Conservation (phyloP, 2,113 vertebrate species). For the Sakesphorus luctuosus region DNA sequence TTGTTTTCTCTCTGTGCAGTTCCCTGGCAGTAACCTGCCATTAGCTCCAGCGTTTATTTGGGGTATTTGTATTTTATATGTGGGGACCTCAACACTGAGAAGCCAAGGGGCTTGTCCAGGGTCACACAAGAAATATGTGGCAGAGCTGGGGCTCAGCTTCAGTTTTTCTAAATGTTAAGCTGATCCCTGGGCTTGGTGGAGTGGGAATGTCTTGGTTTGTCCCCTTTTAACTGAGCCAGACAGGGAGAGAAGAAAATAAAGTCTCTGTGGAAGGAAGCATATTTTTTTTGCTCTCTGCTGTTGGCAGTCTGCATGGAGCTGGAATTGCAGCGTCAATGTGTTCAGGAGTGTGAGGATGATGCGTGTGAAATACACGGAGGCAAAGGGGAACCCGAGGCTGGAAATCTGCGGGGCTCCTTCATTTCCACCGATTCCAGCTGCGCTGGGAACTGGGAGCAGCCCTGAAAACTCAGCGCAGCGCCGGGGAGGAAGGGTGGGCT, state of each 20-base stretch:
- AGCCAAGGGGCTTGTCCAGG: neutral
- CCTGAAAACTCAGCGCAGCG: fast-evolving
- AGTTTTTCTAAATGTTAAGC: neutral
- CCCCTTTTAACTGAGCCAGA: neutral
- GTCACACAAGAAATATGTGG: neutral
- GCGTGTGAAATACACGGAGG: fast-evolving
- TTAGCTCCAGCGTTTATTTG: neutral
- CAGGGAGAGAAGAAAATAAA: neutral
- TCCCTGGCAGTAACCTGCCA: neutral
- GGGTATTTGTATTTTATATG: neutral
- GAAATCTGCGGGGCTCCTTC: neutral
- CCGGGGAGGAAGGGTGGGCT: neutral
- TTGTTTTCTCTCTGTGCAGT: neutral
- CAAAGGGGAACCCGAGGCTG: neutral
- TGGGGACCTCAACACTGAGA: neutral
- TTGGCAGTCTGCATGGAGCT: fast-evolving
- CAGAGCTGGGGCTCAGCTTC: fast-evolving
- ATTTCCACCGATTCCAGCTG: neutral
- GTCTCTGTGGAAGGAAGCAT: neutral
- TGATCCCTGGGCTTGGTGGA: neutral
- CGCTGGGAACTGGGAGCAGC: neutral
- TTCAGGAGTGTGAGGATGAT: neutral
- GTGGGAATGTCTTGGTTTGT: neutral
- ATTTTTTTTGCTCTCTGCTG: neutral
- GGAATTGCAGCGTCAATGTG: fast-evolving